These are phyloP conservation scores for Coracias cyanogaster DNA, from an alignment of 2,797 vertebrate genomes.

Conservation along the genomic window DNA sequence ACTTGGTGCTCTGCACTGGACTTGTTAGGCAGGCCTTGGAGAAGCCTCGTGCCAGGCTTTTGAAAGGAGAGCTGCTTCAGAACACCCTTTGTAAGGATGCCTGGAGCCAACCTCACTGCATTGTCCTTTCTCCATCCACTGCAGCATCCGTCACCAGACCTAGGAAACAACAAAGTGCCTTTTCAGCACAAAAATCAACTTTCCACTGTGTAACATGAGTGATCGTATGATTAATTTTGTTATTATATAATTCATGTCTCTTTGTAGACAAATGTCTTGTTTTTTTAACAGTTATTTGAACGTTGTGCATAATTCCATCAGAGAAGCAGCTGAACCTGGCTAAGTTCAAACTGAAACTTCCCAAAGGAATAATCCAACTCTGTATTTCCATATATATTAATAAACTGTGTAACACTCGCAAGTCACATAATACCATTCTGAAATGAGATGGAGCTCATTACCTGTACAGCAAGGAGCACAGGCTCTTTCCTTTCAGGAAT, in stretches of 20 bases:
- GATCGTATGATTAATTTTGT: background rate
- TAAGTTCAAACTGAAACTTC: slow-evolving; percentile 52
- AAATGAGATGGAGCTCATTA: slow-evolving; percentile 67
- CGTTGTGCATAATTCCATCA: background rate
- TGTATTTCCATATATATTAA: slow-evolving; percentile 67
- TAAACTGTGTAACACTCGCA: slow-evolving; percentile 45
- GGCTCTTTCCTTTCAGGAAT: slow-evolving; percentile 71
- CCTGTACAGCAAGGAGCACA: slow-evolving; percentile 47
- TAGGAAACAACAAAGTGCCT: background rate
- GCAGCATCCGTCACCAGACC: background rate
- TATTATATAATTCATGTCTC: background rate
- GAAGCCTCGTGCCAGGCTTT: background rate
- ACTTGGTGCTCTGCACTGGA: accelerated
- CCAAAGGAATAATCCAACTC: slow-evolving; percentile 48
- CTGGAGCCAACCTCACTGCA: background rate
- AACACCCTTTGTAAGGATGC: background rate
- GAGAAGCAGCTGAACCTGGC: slow-evolving; percentile 21
- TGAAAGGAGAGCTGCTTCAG: background rate
- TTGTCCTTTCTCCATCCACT: background rate
- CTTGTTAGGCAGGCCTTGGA: background rate
- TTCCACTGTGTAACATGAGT: background rate
- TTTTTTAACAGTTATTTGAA: background rate
- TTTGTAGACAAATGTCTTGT: background rate
- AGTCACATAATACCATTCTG: slow-evolving; percentile 51
- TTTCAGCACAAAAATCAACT: background rate